phyloP scores from a whole-genome alignment of 2,797 vertebrate species.

The Dendrocincla fuliginosa region DNA sequence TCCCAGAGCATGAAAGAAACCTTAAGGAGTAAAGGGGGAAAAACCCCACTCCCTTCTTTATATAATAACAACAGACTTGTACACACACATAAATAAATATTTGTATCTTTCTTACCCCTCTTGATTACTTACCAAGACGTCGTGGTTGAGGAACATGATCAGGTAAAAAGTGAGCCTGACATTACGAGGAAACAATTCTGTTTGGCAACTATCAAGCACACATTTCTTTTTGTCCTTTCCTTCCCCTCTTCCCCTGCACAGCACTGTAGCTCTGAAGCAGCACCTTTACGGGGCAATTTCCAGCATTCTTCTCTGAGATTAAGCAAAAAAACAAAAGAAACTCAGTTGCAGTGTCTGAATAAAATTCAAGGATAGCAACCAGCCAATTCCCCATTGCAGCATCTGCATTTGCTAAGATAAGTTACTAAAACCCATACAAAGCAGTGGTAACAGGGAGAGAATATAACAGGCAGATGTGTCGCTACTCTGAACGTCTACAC shows the following conservation, averaged over 20 bases:
- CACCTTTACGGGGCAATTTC: neutral
- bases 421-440: neutral
- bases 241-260: neutral
- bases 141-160: neutral
- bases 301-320: neutral
- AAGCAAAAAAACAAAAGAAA: neutral
- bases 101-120: neutral
- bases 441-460: neutral
- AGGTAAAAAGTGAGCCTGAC: neutral
- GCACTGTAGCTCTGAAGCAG: neutral
- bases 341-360: neutral
- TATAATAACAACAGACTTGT: neutral
- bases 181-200: neutral
- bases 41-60: neutral
- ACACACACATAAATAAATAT: accelerated
- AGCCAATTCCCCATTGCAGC: neutral
- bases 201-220: neutral
- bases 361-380: neutral
- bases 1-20: neutral
- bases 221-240: neutral
- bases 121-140: neutral
- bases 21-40: neutral
- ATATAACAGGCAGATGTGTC: neutral
- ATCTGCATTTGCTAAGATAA: neutral
- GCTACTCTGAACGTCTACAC: neutral